phyloP scores from a whole-genome alignment of 1,140 invertebrate species.

The Papilio helenus region DNA sequence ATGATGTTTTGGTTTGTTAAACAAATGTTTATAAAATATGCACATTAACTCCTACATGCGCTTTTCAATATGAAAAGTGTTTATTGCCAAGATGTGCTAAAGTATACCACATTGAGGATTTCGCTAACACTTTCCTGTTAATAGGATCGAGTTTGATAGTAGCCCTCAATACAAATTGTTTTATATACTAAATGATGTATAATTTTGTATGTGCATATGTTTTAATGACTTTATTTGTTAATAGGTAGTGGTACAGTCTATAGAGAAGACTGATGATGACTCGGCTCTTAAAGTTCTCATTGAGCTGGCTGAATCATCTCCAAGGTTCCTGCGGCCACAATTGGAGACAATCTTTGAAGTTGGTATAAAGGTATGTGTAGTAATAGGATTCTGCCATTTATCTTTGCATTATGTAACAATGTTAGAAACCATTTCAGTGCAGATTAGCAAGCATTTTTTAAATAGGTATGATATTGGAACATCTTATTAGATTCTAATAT shows the following conservation, averaged over 20 bases:
- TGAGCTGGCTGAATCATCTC: conserved; percentile 95
- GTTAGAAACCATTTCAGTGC: conserved; percentile 31
- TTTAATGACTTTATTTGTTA: conserved; percentile 49
- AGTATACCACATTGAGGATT: conserved; percentile 58
- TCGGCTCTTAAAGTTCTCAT: conserved; percentile 95
- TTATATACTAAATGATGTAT: conserved; percentile 15
- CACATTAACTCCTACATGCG: conserved; percentile 66
- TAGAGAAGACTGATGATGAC: conserved; percentile 94
- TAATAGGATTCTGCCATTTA: conserved; percentile 36
- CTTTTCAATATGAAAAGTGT: conserved; percentile 57
- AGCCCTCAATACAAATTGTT: conserved; percentile 59
- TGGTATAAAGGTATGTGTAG: conserved; percentile 91
- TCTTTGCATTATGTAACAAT: background rate
- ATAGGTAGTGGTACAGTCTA: conserved; percentile 90
- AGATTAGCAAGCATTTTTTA: conserved; percentile 32
- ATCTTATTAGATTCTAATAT: background rate
- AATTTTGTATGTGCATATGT: background rate
- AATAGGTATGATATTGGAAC: conserved; percentile 89
- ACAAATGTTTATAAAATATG: conserved; percentile 40
- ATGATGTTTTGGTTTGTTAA: background rate
- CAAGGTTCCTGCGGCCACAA: conserved; percentile 95
- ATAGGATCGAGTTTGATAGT: conserved; percentile 75
- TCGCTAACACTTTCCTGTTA: conserved; percentile 69
- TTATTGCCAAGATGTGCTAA: conserved; percentile 64
- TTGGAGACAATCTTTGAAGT: conserved; percentile 94